These are phyloP conservation scores for Gymnarchus niloticus DNA, from an alignment of 2,113 vertebrate genomes.

Conservation along the genomic window DNA sequence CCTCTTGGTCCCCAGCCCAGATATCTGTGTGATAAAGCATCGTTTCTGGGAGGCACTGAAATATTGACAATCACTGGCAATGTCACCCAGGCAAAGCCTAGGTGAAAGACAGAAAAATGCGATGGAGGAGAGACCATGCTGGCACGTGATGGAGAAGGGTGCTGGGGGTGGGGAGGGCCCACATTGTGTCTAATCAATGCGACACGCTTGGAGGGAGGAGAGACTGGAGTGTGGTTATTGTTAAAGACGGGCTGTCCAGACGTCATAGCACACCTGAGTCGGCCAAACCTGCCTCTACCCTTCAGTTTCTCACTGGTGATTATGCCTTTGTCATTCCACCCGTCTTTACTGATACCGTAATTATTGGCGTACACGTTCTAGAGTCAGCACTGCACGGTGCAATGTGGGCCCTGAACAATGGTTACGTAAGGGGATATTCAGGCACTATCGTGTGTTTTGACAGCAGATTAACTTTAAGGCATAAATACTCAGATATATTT, in stretches of 20 bases:
- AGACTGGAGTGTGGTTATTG: background rate
- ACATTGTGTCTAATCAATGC: background rate
- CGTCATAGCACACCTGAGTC: background rate
- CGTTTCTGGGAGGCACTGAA: background rate
- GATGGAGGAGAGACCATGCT: background rate
- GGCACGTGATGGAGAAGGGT: background rate
- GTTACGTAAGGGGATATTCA: constrained; percentile 1
- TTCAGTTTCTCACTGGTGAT: background rate
- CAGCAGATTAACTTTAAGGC: background rate
- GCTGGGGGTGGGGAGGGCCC: background rate
- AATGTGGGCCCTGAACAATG: background rate
- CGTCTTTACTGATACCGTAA: background rate
- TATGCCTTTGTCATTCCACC: too few species aligned
- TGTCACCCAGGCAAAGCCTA: too few species aligned
- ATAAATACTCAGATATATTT: constrained; percentile 8
- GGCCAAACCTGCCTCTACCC: too few species aligned
- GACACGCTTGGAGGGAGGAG: background rate
- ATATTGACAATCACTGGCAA: background rate
- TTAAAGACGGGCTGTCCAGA: background rate
- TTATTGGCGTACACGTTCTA: background rate
- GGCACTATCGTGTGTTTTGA: background rate
- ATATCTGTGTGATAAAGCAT: background rate
- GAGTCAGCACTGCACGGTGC: background rate
- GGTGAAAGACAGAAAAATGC: background rate
- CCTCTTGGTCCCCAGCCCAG: background rate